phyloP scores from a whole-genome alignment of 1,140 invertebrate species.

The Drosophila miranda region DNA sequence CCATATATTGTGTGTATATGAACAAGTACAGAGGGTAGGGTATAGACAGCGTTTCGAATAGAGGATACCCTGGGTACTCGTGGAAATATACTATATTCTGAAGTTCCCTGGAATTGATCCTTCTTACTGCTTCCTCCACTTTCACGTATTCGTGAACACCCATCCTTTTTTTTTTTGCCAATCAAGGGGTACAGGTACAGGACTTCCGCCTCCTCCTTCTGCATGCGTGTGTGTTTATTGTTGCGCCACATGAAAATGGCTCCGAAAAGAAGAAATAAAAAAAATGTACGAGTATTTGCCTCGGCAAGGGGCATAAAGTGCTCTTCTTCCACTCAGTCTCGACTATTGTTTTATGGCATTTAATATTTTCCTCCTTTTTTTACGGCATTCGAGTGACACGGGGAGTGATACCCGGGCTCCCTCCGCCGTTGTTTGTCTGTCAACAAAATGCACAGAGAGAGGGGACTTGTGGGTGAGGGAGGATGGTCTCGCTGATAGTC shows the following conservation, averaged over 20 bases:
- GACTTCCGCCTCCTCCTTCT: neutral
- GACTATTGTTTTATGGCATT: conserved; percentile 49
- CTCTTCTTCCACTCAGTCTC: neutral
- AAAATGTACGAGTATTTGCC: conserved; percentile 65
- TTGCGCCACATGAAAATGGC: conserved; percentile 70
- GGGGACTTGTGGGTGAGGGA: neutral
- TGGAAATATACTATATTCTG: too few species aligned
- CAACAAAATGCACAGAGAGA: conserved; percentile 25
- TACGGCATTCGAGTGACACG: conserved; percentile 29
- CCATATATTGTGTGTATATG: too few species aligned
- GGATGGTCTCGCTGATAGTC: too few species aligned
- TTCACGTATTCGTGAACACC: too few species aligned
- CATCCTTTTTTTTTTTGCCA: too few species aligned
- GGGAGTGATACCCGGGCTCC: neutral
- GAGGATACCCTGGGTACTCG: too few species aligned
- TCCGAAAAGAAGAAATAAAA: conserved; percentile 76
- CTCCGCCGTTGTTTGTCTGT: conserved; percentile 41
- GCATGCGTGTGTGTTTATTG: conserved; percentile 65
- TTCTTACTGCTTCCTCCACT: too few species aligned
- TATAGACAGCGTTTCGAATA: too few species aligned
- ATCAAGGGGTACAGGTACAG: too few species aligned
- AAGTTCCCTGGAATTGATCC: too few species aligned
- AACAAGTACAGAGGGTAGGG: too few species aligned
- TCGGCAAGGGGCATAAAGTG: conserved; percentile 46
- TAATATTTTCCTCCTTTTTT: conserved; percentile 44